A percentile compares a stretch with the other conserved stretches of the same genome.
phyloP scores from a whole-genome alignment of 2,888 invertebrate genomes.

The Dicyrtomina minuta region DNA sequence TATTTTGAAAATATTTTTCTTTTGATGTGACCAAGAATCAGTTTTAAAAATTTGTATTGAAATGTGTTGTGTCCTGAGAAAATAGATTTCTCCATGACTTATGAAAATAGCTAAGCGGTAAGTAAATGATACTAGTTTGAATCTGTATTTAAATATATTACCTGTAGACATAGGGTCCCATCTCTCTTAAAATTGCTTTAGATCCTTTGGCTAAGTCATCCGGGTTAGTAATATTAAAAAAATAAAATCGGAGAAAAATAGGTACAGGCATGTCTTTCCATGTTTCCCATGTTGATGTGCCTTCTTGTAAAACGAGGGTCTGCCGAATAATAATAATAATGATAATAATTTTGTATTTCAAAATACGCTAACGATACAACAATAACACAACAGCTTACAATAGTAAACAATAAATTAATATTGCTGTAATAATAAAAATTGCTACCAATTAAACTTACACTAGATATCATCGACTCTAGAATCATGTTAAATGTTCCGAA shows the following conservation, averaged over 20 bases:
- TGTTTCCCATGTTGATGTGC: neutral
- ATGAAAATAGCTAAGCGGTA: too few relatives aligned
- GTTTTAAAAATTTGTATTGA: neutral
- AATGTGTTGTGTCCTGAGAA: neutral
- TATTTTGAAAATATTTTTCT: neutral
- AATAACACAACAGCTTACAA: too few relatives aligned
- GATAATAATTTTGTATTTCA: neutral
- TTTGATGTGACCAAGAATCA: neutral
- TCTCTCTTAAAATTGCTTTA: conserved; percentile 18
- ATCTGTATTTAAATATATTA: too few relatives aligned
- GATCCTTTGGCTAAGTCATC: conserved; percentile 10
- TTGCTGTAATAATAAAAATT: neutral
- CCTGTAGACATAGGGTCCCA: conserved; percentile 30
- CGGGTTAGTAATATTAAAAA: conserved; percentile 31
- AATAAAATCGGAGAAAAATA: conserved; percentile 13
- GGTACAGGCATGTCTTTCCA: conserved; percentile 20
- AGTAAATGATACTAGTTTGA: neutral
- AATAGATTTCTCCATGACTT: neutral
- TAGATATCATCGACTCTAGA: neutral
- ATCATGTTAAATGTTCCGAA: conserved; percentile 6
- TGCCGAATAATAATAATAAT: too few relatives aligned
- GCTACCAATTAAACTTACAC: neutral
- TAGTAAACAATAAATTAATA: neutral
- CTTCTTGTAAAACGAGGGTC: too few relatives aligned
- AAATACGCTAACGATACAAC: neutral